A percentile compares a stretch with the other conserved stretches of the same genome.
phyloP scores from a whole-genome alignment of 2,113 vertebrate species.

The Anser cygnoides region DNA sequence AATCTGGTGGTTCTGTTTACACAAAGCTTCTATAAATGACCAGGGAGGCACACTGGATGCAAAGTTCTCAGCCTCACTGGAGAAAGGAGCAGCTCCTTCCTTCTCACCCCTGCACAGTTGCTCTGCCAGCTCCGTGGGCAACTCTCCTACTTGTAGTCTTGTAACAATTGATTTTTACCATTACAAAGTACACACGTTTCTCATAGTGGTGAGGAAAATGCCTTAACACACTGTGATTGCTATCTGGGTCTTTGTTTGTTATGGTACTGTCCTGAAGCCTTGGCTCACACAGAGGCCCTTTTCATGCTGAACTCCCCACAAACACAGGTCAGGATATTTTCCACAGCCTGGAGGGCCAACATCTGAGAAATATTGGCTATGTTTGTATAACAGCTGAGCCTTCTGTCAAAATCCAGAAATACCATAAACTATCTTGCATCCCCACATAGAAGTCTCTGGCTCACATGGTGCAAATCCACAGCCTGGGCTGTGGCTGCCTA shows the following conservation, averaged over 20 bases:
- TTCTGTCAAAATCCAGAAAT: neutral
- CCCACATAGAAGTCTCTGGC: neutral
- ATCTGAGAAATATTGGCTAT: neutral
- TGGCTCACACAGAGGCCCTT: neutral
- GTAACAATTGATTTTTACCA: neutral
- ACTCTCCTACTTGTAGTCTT: neutral
- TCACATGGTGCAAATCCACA: neutral
- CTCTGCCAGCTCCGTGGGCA: neutral
- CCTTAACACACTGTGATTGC: fast-evolving
- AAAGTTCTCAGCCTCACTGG: neutral
- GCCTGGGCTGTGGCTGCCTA: neutral
- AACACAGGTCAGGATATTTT: neutral
- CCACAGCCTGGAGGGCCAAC: neutral
- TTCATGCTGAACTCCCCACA: neutral
- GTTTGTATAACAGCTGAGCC: neutral
- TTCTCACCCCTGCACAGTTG: fast-evolving
- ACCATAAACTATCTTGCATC: neutral
- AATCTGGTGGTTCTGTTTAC: neutral
- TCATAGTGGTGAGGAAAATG: neutral
- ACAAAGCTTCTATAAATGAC: neutral
- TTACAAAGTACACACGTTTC: neutral
- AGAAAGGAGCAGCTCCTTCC: neutral
- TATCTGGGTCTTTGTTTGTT: neutral
- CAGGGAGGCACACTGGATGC: neutral
- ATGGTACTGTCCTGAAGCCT: neutral